A percentile compares a stretch with the other conserved stretches of the same genome.
These are phyloP conservation scores for Hydropotes inermis DNA, from an alignment of 2,113 vertebrate genomes.

Conservation along the genomic window DNA sequence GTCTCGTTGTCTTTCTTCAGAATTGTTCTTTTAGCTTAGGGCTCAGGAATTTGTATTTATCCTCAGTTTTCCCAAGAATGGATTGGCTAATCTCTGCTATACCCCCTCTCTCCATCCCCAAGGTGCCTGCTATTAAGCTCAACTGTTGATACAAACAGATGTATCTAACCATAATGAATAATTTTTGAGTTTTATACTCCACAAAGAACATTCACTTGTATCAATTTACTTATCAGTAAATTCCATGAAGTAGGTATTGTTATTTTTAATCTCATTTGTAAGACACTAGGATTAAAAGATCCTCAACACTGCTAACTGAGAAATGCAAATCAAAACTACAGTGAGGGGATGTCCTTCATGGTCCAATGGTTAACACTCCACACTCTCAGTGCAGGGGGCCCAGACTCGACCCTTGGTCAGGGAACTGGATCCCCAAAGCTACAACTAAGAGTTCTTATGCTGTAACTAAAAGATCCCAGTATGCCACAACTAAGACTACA, in stretches of 20 bases:
- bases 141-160: background rate
- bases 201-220: background rate
- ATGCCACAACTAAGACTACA: background rate
- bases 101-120: background rate
- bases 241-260: background rate
- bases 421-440: background rate
- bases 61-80: background rate
- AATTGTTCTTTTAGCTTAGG: background rate
- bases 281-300: background rate
- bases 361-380: background rate
- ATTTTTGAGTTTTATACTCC: background rate
- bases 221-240: background rate
- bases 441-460: background rate
- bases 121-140: background rate
- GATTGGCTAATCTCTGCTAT: background rate
- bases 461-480: background rate
- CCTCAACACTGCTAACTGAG: background rate
- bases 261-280: background rate
- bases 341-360: background rate
- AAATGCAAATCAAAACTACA: background rate
- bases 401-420: background rate
- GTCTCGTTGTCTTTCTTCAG: background rate
- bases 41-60: background rate
- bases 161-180: background rate
- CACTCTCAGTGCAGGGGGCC: too few species aligned